Percentiles rank a stretch among this genome's conserved stretches.
Conservation (phyloP, 2,797 vertebrate genomes). For the Lutjanus campechanus region DNA sequence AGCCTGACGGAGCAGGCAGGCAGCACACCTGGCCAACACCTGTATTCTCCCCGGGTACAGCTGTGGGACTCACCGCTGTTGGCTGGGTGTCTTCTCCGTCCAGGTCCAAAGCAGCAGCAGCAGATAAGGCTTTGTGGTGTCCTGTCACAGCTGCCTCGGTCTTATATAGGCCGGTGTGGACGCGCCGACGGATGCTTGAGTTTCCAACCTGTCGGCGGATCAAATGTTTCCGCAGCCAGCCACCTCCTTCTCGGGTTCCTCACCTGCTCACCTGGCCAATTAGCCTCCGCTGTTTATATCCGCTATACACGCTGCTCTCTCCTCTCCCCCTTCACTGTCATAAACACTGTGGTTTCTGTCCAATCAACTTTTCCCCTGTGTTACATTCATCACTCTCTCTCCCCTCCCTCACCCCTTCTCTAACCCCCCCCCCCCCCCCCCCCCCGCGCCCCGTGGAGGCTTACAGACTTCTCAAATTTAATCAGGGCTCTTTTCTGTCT, state of each 20-base stretch:
- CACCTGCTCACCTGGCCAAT: conserved; percentile 88
- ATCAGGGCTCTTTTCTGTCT: conserved; percentile 32
- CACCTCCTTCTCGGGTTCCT: conserved; percentile 88
- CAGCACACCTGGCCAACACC: conserved; percentile 33
- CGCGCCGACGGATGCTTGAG: conserved; percentile 88
- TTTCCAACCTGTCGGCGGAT: conserved; percentile 90
- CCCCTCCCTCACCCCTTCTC: conserved; percentile 7
- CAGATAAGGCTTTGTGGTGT: conserved; percentile 73
- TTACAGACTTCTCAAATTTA: conserved; percentile 61
- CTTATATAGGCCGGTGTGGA: conserved; percentile 91
- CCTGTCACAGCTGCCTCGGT: conserved; percentile 70
- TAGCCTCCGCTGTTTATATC: conserved; percentile 90
- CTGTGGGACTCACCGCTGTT: conserved; percentile 79
- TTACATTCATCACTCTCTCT: not conserved
- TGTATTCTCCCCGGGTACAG: conserved; percentile 17
- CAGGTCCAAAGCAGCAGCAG: conserved; percentile 68
- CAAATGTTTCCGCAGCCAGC: conserved; percentile 85
- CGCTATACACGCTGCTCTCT: conserved; percentile 27
- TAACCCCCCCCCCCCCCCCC: too few species aligned
- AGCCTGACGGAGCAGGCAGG: conserved; percentile 6
- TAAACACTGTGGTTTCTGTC: conserved; percentile 37
- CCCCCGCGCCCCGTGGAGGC: conserved; percentile 42
- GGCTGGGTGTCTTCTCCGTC: conserved; percentile 49
- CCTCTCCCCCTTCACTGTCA: conserved; percentile 32
- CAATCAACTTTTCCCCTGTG: conserved; percentile 57